Percentiles rank a stretch among this genome's conserved stretches.
Evolutionary conservation across 1,140 invertebrate genomes (phyloP).

Genomic region (Heliconius hewitsoni): DNA sequence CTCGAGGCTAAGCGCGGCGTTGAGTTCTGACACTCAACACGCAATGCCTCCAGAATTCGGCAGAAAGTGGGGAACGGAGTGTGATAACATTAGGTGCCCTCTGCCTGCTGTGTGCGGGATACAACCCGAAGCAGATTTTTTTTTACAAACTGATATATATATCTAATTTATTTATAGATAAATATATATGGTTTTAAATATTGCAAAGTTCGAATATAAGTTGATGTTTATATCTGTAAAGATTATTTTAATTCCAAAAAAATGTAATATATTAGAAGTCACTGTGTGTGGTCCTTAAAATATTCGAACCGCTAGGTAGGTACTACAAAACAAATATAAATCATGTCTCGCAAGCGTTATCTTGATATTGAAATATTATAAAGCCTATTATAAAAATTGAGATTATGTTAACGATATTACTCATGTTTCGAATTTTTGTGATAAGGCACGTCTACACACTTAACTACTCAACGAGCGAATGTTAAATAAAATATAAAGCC

Average conservation of each 20-base stretch:
- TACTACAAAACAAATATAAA: constrained; percentile 19
- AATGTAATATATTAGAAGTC: neutral
- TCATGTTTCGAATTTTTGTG: constrained; percentile 28
- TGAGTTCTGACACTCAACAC: no score
- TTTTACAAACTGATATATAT: neutral
- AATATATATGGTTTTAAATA: neutral
- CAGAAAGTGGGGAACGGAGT: no score
- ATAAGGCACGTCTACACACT: constrained; percentile 30
- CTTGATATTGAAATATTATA: constrained; percentile 16
- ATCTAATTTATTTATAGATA: neutral
- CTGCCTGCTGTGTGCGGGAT: no score
- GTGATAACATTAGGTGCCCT: no score
- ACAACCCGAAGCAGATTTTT: no score
- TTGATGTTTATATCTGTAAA: neutral
- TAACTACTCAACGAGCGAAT: constrained; percentile 16
- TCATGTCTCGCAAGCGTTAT: constrained; percentile 7
- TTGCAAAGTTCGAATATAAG: neutral
- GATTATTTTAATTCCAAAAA: neutral
- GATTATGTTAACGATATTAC: constrained; percentile 26
- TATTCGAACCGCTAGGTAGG: neutral
- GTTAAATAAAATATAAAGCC: constrained; percentile 18
- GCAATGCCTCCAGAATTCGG: no score
- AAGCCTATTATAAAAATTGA: constrained; percentile 29
- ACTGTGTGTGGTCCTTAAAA: constrained; percentile 27
- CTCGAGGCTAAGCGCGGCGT: no score